Evolutionary conservation across 2,888 invertebrate genomes (phyloP).

Genomic region (Luperina nickerlii): DNA sequence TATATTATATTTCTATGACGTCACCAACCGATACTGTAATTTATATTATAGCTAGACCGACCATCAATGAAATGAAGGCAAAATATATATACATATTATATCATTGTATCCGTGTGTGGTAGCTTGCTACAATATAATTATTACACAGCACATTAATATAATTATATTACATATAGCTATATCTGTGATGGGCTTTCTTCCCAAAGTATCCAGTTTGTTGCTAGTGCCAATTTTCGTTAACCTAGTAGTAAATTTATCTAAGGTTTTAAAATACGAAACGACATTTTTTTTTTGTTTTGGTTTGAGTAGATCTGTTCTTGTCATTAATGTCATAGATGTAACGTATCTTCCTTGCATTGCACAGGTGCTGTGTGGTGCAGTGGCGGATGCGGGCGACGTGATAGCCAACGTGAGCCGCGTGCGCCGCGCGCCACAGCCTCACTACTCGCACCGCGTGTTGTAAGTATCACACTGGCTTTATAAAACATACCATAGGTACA

Average conservation of each 20-base stretch:
- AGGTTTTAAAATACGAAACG: neutral
- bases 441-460: constrained; percentile 85
- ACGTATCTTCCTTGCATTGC: neutral
- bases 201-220: neutral
- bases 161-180: too few species aligned
- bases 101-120: too few species aligned
- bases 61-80: too few species aligned
- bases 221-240: neutral
- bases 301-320: too few species aligned
- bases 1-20: too few species aligned
- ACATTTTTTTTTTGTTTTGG: neutral
- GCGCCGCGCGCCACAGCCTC: constrained; percentile 82
- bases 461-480: constrained; percentile 60
- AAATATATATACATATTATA: too few species aligned
- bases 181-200: neutral
- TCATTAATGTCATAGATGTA: neutral
- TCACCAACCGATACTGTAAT: too few species aligned
- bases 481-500: too few species aligned
- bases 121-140: too few species aligned
- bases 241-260: neutral
- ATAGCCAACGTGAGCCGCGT: constrained; percentile 87
- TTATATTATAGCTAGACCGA: too few species aligned
- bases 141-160: too few species aligned
- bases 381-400: constrained; percentile 87
- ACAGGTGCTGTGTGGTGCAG: constrained; percentile 89